A percentile compares a stretch with the other conserved stretches of the same genome.
Conservation (phyloP, 2,888 invertebrate species). For the Rhagophthalmus giganteus region DNA sequence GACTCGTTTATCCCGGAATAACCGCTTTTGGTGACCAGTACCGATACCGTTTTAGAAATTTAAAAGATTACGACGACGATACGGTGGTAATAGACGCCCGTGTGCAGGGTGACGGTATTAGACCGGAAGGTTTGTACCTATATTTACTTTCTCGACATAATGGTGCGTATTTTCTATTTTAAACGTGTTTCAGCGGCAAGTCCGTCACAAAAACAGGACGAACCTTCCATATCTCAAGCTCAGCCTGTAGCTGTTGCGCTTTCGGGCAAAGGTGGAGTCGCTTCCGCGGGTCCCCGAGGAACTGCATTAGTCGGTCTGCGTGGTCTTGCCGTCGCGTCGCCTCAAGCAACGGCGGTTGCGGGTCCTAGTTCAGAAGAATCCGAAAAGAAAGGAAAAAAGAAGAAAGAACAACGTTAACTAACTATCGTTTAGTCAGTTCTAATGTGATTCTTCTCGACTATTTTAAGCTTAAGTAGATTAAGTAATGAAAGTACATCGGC, state of each 20-base stretch:
- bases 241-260: conserved; percentile 58
- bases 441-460: too few relatives aligned
- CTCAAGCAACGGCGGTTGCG: conserved; percentile 59
- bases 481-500: too few relatives aligned
- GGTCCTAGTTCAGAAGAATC: conserved; percentile 43
- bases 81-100: conserved; percentile 57
- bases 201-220: conserved; percentile 38
- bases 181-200: too few relatives aligned
- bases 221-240: conserved; percentile 52
- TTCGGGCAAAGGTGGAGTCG: conserved; percentile 58
- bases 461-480: too few relatives aligned
- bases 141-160: too few relatives aligned
- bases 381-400: conserved; percentile 5
- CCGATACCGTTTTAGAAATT: conserved; percentile 36
- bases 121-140: conserved; percentile 36
- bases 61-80: conserved; percentile 58
- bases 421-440: too few relatives aligned
- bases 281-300: conserved; percentile 56
- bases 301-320: conserved; percentile 58
- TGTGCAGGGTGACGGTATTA: conserved; percentile 49
- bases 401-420: conserved; percentile 10
- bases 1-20: neutral
- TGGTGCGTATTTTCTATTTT: too few relatives aligned
- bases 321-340: conserved; percentile 57
- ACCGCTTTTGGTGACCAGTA: conserved; percentile 12